These are phyloP conservation scores for Aselliscus stoliczkanus DNA, from an alignment of 2,797 vertebrate genomes.

Conservation along the genomic window DNA sequence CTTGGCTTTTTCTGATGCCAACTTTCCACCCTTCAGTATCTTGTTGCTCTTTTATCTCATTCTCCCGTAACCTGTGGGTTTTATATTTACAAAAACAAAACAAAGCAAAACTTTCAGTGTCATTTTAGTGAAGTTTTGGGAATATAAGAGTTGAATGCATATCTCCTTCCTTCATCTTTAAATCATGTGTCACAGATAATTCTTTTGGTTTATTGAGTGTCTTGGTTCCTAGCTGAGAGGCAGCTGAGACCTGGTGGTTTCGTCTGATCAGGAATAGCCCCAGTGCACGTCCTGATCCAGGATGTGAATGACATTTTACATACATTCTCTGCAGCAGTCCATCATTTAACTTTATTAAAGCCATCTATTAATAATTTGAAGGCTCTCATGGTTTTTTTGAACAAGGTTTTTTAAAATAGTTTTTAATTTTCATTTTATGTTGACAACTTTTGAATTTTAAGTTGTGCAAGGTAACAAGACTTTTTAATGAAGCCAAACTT, in stretches of 20 bases:
- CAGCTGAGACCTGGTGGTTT: neutral
- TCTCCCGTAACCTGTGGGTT: neutral
- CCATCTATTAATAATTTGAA: neutral
- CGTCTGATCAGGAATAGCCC: neutral
- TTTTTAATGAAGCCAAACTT: neutral
- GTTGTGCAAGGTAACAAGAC: neutral
- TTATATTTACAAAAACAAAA: neutral
- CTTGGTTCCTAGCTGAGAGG: neutral
- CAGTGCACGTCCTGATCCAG: no score
- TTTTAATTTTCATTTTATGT: slow-evolving; percentile 21
- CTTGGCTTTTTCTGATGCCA: neutral
- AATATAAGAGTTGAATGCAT: neutral
- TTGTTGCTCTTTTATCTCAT: neutral
- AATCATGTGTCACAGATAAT: neutral
- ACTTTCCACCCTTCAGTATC: neutral
- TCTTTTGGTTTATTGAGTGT: neutral
- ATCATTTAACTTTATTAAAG: neutral
- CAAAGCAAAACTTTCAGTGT: neutral
- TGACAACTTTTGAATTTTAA: slow-evolving; percentile 7
- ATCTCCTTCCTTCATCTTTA: neutral
- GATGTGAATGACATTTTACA: neutral
- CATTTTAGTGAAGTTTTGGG: neutral
- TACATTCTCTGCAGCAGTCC: neutral
- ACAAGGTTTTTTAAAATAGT: neutral
- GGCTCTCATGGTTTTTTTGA: neutral